Evolutionary conservation across 1,140 invertebrate genomes (phyloP).

Genomic region (Metaphire vulgaris): DNA sequence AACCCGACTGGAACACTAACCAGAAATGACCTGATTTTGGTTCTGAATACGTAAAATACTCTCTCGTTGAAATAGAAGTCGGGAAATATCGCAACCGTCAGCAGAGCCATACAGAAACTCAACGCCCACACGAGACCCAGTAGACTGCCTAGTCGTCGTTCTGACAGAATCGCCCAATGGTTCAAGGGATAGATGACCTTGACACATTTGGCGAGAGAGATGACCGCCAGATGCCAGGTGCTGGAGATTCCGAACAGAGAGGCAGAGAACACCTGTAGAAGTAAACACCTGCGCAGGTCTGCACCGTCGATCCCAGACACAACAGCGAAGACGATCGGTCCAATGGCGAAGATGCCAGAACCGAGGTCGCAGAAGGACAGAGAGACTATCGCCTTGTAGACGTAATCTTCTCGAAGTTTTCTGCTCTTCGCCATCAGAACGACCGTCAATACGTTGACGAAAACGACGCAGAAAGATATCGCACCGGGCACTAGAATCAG

Average conservation of each 20-base stretch:
- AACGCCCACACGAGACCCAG: not conserved
- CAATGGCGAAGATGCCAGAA: not conserved
- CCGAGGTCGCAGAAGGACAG: not conserved
- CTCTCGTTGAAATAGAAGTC: too few relatives aligned
- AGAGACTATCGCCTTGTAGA: not conserved
- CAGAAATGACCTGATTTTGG: too few relatives aligned
- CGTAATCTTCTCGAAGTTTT: not conserved
- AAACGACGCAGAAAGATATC: too few relatives aligned
- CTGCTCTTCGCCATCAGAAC: not conserved
- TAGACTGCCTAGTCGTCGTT: not conserved
- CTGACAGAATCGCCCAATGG: not conserved
- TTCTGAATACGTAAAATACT: too few relatives aligned
- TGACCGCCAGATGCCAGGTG: not conserved
- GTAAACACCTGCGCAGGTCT: not conserved
- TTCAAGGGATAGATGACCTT: not conserved
- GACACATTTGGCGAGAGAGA: not conserved
- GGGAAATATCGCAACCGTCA: not conserved
- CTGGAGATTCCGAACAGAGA: not conserved
- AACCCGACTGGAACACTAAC: too few relatives aligned
- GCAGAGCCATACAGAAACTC: not conserved
- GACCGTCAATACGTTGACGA: not conserved
- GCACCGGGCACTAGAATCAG: too few relatives aligned
- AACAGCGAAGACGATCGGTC: not conserved
- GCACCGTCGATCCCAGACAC: not conserved
- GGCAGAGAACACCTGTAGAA: not conserved